These are phyloP conservation scores for Chondrosia reniformis DNA, from an alignment of 37 sponge, comb jelly and placozoan species.

Conservation along the genomic window DNA sequence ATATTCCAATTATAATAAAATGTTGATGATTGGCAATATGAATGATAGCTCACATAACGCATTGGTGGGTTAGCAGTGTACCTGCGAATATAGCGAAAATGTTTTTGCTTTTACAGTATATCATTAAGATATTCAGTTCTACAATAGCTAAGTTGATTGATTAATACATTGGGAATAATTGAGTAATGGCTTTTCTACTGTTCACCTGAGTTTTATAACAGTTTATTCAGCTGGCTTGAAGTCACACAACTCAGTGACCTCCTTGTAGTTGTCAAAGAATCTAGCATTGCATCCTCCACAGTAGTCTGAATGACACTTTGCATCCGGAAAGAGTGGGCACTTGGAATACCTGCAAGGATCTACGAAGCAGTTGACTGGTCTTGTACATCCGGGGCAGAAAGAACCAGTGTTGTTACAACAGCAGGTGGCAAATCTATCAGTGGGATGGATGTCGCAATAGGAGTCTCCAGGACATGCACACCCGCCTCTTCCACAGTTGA, in stretches of 20 bases:
- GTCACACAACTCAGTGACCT: neutral
- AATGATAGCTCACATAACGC: no score
- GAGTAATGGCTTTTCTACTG: no score
- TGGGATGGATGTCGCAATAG: conserved; percentile 16
- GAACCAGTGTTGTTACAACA: conserved; percentile 10
- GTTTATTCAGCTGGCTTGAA: no score
- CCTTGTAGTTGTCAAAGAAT: neutral
- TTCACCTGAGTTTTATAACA: no score
- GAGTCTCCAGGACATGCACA: neutral
- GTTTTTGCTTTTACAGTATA: no score
- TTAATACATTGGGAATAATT: no score
- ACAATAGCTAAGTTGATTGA: no score
- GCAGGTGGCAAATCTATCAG: neutral
- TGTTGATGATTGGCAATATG: no score
- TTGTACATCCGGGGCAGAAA: neutral
- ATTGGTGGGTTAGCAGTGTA: no score
- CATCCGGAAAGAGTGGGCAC: neutral
- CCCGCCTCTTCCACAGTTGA: neutral
- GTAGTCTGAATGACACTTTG: conserved; percentile 21
- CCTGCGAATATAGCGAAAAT: no score
- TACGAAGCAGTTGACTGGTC: neutral
- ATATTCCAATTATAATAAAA: no score
- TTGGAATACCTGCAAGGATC: neutral
- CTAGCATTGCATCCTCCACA: conserved; percentile 18
- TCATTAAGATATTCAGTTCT: no score